These are phyloP conservation scores for Chaenodraco wilsoni DNA, from an alignment of 2,797 vertebrate genomes.

Conservation along the genomic window DNA sequence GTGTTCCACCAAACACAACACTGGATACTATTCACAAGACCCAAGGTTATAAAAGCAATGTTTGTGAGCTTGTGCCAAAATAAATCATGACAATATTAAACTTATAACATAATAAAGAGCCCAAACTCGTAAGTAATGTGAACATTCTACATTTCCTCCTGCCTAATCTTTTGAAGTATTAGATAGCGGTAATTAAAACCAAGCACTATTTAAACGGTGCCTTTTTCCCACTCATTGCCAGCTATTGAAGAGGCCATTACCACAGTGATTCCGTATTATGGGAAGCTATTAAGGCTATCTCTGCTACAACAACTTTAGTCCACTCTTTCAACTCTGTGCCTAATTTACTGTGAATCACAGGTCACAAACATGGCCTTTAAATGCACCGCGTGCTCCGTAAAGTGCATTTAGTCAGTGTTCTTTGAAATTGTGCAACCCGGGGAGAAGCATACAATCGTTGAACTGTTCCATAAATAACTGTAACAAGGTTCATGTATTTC, in stretches of 20 bases:
- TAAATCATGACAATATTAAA: conserved; percentile 11
- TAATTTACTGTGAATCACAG: conserved; percentile 33
- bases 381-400: conserved; percentile 1
- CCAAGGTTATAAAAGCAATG: conserved; percentile 35
- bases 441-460: conserved; percentile 5
- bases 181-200: conserved; percentile 63
- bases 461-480: conserved; percentile 9
- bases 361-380: conserved; percentile 27
- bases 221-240: conserved; percentile 52
- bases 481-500: conserved; percentile 31
- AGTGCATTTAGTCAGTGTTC: conserved; percentile 16
- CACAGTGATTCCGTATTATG: conserved; percentile 63
- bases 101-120: conserved; percentile 18
- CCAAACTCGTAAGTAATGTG: conserved; percentile 19
- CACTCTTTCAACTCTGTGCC: conserved; percentile 35
- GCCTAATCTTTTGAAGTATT: conserved; percentile 43
- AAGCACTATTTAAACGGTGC: conserved; percentile 50
- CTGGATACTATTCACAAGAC: conserved; percentile 48
- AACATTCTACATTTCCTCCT: conserved; percentile 27
- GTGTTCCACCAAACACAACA: conserved; percentile 61
- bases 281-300: conserved; percentile 55
- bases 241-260: conserved; percentile 66
- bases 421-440: conserved; percentile 19
- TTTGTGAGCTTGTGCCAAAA: conserved; percentile 26
- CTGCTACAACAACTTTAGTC: conserved; percentile 54